Evolutionary conservation across 2,888 invertebrate genomes (phyloP), one percentile per base, ranked within the genome.

Genomic region (Xiphydria camelus): DNA sequence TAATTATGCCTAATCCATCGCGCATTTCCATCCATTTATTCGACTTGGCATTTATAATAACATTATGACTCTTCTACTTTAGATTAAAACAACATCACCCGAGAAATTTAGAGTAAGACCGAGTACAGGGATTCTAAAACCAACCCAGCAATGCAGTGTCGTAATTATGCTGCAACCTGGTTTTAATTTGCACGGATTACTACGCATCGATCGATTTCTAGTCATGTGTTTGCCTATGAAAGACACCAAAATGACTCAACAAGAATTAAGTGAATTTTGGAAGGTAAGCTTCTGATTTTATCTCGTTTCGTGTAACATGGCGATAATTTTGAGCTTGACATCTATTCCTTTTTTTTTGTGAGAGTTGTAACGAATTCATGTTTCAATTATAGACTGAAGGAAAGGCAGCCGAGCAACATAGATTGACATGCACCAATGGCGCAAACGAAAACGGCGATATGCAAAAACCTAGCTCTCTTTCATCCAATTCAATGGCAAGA

Each of bases 61-160:
- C n/a, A n/a, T n/a, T n/a, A n/a, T n/a, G n/a, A n/a, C 36, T 29
- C 10, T 45, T 45, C 78, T 77, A 1, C 82, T 80, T 35, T 78
- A 96, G 89, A 88, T 97, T 51, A 91, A 97, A 76, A 97, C 96
- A 9, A 97, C 96, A 3, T 89, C 94, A 0, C 97, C 96, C 0
- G 94, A 95, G 64, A 95, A 94, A 75, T 97, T 94, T 77, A 81
- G 93, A 20, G 97, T 98, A 1, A 83, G 92, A 40, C 96, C 95
- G 0, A 93, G 91, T 61, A 85, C 87, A 4, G 95, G 95, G 0
- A 78, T 85, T 4, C 71, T 96, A 39, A 76, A 79, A 1, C 83
- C 87, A 0, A 85, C 86, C 5, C 82, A 81, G 2, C 79, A 80
- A 0, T 81, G 84, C 25, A 79, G 80, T 0, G 84, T 95, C 1